Conservation (phyloP, 2,797 vertebrate genomes). For the Neosilurus mollespiculum region DNA sequence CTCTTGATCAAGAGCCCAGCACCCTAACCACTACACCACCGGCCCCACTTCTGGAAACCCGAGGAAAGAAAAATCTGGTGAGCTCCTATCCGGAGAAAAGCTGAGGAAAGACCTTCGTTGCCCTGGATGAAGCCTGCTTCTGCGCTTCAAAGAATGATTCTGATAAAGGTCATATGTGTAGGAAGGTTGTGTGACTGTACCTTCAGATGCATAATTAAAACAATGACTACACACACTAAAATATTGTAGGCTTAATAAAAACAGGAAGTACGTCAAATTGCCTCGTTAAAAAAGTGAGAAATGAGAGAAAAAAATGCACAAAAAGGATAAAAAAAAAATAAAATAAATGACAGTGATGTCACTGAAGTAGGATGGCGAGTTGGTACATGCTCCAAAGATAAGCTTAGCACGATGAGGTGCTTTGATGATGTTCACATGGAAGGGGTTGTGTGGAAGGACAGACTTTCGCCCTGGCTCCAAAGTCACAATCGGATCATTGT, state of each 20-base stretch:
- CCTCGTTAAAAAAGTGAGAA: background rate
- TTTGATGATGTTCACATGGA: constrained; percentile 48
- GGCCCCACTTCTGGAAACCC: background rate
- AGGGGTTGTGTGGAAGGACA: constrained; percentile 41
- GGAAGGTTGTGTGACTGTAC: background rate
- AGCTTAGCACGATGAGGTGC: constrained; percentile 20
- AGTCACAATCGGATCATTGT: constrained; percentile 42
- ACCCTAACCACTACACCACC: background rate
- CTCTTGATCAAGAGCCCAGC: no score
- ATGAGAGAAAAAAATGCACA: background rate
- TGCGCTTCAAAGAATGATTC: constrained; percentile 9
- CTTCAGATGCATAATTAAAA: background rate
- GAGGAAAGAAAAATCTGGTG: background rate
- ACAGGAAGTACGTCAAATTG: background rate
- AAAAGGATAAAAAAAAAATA: background rate
- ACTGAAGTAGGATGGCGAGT: background rate
- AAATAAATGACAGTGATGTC: background rate
- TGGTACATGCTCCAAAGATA: constrained; percentile 42
- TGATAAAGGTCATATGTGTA: constrained; percentile 5
- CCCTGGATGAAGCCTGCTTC: background rate
- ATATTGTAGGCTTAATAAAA: background rate
- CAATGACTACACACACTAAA: background rate
- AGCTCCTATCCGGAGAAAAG: background rate
- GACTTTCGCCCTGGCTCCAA: constrained; percentile 25
- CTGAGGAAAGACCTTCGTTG: background rate